phyloP scores from a whole-genome alignment of 2,113 vertebrate genomes.

The Neolamprologus sp. region DNA sequence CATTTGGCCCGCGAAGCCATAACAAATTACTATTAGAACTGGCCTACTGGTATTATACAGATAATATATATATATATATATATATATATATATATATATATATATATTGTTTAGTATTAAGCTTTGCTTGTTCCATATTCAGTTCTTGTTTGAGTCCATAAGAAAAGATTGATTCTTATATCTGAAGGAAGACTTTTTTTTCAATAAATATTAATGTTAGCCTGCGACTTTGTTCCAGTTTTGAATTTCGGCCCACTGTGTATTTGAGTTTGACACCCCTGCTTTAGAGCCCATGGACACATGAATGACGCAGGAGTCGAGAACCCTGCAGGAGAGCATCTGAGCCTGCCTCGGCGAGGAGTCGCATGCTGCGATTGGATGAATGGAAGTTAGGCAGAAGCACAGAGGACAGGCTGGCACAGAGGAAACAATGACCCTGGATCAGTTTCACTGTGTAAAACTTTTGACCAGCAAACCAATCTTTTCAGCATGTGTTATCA shows the following conservation, averaged over 20 bases:
- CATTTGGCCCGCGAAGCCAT: too few relatives aligned
- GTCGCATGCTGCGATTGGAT: not conserved
- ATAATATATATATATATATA: fast-evolving
- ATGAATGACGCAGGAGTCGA: not conserved
- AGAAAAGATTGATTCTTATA: not conserved
- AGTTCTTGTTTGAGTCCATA: not conserved
- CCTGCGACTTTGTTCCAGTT: not conserved
- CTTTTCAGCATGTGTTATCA: not conserved
- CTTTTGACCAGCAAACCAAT: not conserved
- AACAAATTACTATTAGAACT: too few relatives aligned
- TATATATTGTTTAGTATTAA: fast-evolving
- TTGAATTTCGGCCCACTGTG: not conserved
- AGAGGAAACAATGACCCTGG: not conserved
- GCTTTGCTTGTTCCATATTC: not conserved
- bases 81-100: too few relatives aligned
- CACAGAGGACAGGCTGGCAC: not conserved
- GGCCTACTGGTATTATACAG: too few relatives aligned
- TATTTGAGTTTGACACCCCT: not conserved
- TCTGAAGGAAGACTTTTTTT: not conserved
- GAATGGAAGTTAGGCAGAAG: not conserved
- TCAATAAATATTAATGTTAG: not conserved
- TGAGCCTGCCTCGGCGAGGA: not conserved
- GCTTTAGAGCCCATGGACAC: not conserved
- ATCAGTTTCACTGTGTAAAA: not conserved
- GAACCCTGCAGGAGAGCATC: not conserved